Conservation (phyloP, 1,140 invertebrate genomes). For the Micrasema longulum region DNA sequence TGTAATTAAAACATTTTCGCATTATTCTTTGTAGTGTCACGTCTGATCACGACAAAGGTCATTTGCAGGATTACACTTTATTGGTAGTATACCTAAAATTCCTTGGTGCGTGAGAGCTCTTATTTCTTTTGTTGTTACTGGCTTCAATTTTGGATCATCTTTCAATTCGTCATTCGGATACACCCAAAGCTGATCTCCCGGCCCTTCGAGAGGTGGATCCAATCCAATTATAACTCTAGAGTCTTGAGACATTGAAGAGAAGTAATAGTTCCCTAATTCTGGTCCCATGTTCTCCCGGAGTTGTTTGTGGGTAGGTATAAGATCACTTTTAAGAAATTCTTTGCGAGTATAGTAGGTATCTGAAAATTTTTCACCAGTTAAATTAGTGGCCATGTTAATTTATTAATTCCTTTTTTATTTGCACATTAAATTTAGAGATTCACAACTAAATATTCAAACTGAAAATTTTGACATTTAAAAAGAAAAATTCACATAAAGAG, state of each 20-base stretch:
- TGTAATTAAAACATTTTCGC: no score
- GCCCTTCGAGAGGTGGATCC: slow-evolving; percentile 13
- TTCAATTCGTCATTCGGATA: slow-evolving; percentile 16
- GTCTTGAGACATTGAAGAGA: slow-evolving; percentile 20
- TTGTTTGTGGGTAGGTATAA: slow-evolving; percentile 8
- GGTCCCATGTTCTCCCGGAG: slow-evolving; percentile 16
- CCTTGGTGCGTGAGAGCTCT: slow-evolving; percentile 38
- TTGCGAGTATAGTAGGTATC: slow-evolving; percentile 26
- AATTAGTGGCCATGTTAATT: not conserved
- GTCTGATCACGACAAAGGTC: not conserved
- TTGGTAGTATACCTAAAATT: slow-evolving; percentile 19
- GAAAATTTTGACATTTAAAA: slow-evolving; percentile 1
- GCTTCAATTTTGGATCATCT: slow-evolving; percentile 21
- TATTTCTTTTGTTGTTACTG: slow-evolving; percentile 29
- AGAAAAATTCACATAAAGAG: no score
- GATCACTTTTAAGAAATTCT: slow-evolving; percentile 11
- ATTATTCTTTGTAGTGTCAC: no score
- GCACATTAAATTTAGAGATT: no score
- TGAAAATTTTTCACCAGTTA: slow-evolving; percentile 16
- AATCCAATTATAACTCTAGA: slow-evolving; percentile 4
- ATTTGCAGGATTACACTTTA: no score
- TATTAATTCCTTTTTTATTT: not conserved
- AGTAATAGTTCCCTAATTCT: slow-evolving; percentile 3
- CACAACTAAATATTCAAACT: not conserved
- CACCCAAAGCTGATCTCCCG: slow-evolving; percentile 35